Percentiles rank a stretch among this genome's conserved stretches.
These are phyloP conservation scores for Brachystomella parvula DNA, from an alignment of 1,140 invertebrate genomes.

Conservation along the genomic window DNA sequence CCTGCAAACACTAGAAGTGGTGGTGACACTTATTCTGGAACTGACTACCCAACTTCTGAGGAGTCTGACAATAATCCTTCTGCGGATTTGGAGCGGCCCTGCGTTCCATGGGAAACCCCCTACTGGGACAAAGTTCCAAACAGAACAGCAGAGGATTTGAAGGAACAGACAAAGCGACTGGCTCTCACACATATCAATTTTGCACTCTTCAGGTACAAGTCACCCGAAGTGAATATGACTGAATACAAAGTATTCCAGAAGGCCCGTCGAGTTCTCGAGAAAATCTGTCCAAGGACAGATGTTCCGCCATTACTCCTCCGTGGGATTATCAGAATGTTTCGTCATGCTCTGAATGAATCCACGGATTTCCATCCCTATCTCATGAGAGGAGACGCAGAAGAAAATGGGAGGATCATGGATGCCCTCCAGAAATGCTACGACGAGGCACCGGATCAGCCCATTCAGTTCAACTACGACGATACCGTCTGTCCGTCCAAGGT, in stretches of 20 bases:
- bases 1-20: background rate
- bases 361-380: conserved; percentile 3
- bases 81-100: background rate
- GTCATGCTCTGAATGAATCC: conserved; percentile 18
- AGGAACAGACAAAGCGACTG: conserved; percentile 18
- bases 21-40: background rate
- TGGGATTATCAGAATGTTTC: conserved; percentile 18
- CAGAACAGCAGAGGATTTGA: background rate
- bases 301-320: conserved; percentile 6
- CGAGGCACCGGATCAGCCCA: background rate
- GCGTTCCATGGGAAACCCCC: background rate
- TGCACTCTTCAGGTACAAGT: background rate
- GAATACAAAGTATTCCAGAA: conserved; percentile 19
- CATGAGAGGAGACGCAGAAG: background rate
- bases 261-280: conserved; percentile 10
- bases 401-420: conserved; percentile 3
- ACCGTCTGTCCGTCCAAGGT: background rate
- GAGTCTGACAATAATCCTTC: background rate
- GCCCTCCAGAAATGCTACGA: background rate
- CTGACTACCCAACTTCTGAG: background rate
- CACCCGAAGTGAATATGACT: background rate
- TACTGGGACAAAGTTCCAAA: background rate
- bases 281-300: conserved; percentile 14
- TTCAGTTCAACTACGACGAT: background rate
- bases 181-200: background rate